Base-by-base conservation (phyloP, 1,140 invertebrate species). In the Nylanderia fulva region DNA sequence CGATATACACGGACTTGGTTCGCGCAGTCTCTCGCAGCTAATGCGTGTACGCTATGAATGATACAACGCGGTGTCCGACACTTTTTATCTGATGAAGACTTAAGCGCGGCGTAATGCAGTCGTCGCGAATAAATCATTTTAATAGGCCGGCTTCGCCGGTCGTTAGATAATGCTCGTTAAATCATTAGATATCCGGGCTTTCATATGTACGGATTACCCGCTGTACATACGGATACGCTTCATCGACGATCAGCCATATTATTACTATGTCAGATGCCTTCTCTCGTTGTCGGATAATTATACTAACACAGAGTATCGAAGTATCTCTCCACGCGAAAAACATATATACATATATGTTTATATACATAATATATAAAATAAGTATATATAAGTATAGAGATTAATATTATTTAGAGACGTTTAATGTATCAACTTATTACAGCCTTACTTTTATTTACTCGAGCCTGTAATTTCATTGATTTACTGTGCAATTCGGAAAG, bases 131-230 rank as follows among this genome's bases (percentile, higher is more conserved):
- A 84, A 84, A 84, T 84, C 82, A 84, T 84, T 84, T 84, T 84
- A 84, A 84, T 76, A 76, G 71, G 69, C 56, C 80, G 71, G 60
- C 80, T 76, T 27, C 7, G 56, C 56, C 71, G 33, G n/a, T 29
- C 72, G 82, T 76, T 84, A 77, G 72, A 75, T 84, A 84, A 84
- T 84, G 71, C 82, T 84, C 60, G 71, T 76, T 84, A 72, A 76
- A 48, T 84, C 71, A 39, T 60, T 63, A 52, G 29, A 56, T 54
- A 64, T 42, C 82, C 27, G 45, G 58, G 58, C 77, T 82, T 82
- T 82, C 52, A 66, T 48, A 72, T 42, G 77, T 72, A 42, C 13
- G 66, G 66, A 60, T 82, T 72, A 82, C n/a, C 18, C 48, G 45
- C 63, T 33, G 21, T 9, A 33, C 15, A 18, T 9, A 33, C 5